Evolutionary conservation across 2,113 vertebrate genomes (phyloP).

Genomic region (Neolamprologus devosi): DNA sequence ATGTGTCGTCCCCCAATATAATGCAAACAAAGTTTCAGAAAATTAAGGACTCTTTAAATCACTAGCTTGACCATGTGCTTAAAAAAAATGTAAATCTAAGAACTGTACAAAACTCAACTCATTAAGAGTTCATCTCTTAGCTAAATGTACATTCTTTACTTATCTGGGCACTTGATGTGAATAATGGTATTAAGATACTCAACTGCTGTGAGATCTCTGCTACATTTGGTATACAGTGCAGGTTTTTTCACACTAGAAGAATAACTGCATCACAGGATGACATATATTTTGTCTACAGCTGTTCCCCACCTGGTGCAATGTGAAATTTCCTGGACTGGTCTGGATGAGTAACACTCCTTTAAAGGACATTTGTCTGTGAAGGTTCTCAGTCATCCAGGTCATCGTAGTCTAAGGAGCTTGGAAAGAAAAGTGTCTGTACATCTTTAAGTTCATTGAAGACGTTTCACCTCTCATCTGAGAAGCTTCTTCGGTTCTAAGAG

Average conservation of each 20-base stretch:
- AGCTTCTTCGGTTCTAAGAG: rapidly evolving
- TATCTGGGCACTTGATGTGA: not conserved
- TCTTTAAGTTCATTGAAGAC: not conserved
- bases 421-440: rapidly evolving
- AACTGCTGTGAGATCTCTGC: not conserved
- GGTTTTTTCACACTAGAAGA: not conserved
- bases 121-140: not conserved
- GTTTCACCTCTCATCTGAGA: not conserved
- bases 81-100: not conserved
- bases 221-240: not conserved
- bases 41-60: not conserved
- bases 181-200: not conserved
- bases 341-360: not conserved
- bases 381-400: not conserved
- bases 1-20: not conserved
- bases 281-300: not conserved
- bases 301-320: not conserved
- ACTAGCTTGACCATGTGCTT: not conserved
- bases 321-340: not conserved
- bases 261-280: not conserved
- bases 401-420: not conserved
- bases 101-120: not conserved
- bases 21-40: not conserved
- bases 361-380: not conserved
- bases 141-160: not conserved